These are phyloP conservation scores for Tarsius wallacei DNA, from an alignment of 2,797 vertebrate genomes.

Conservation along the genomic window DNA sequence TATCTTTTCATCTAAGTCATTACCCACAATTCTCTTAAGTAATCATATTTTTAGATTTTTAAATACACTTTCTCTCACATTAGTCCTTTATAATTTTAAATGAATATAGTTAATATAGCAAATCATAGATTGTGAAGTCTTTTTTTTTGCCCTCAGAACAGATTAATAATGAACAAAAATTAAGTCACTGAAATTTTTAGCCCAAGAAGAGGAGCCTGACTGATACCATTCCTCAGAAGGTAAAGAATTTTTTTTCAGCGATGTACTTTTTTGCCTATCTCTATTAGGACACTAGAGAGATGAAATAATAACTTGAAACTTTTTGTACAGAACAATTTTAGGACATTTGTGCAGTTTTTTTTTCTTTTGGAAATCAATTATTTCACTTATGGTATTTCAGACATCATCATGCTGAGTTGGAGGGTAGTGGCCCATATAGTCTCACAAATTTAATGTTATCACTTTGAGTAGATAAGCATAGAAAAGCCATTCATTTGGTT, in stretches of 20 bases:
- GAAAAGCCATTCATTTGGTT: not conserved
- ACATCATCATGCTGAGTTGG: not conserved
- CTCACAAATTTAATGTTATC: not conserved
- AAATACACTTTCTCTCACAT: conserved; percentile 15
- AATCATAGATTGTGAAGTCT: not conserved
- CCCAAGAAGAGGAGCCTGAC: not conserved
- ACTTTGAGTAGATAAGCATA: not conserved
- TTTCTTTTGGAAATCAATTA: not conserved
- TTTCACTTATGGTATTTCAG: not conserved
- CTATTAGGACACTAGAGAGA: not conserved
- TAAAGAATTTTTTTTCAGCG: not conserved
- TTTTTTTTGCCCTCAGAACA: not conserved
- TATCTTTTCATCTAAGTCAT: conserved; percentile 60
- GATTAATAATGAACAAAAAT: conserved; percentile 18
- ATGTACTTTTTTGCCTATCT: not conserved
- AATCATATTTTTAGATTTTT: conserved; percentile 62
- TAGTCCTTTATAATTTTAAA: conserved; percentile 48
- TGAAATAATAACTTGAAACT: not conserved
- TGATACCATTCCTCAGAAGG: not conserved
- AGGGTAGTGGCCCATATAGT: not conserved
- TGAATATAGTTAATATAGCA: conserved; percentile 13
- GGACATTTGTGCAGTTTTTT: not conserved
- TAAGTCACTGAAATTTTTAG: conserved; percentile 1
- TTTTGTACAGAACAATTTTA: not conserved
- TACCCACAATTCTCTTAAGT: conserved; percentile 56